Conservation (phyloP, 2,113 vertebrate genomes). For the Glareola pratincola region DNA sequence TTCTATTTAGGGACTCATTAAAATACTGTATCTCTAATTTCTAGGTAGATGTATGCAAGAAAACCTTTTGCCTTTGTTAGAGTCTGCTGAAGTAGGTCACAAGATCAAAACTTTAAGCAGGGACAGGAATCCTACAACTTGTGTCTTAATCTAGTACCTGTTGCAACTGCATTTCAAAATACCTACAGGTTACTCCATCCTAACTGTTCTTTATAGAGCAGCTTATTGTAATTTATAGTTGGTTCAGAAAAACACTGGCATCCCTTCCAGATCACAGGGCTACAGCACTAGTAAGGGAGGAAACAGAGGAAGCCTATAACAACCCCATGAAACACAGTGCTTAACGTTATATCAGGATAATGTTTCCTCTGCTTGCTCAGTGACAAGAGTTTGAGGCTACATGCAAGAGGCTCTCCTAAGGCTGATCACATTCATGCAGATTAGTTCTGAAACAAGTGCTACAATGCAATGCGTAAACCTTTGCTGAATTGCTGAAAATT, state of each 20-base stretch:
- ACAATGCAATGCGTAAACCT: background rate
- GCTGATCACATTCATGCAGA: background rate
- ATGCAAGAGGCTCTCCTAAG: background rate
- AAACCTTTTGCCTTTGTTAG: background rate
- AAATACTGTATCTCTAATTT: background rate
- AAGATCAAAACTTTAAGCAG: background rate
- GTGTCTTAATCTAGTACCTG: background rate
- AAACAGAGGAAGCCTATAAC: background rate
- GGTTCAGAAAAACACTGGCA: background rate
- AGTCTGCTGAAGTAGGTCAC: background rate
- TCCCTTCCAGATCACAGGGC: background rate
- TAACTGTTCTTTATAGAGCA: background rate
- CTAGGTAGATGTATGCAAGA: background rate
- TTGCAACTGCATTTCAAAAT: background rate
- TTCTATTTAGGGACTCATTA: background rate
- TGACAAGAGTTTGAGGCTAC: background rate
- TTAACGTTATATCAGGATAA: background rate
- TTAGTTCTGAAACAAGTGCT: background rate
- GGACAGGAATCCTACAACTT: background rate
- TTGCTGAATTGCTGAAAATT: background rate
- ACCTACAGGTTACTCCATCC: background rate
- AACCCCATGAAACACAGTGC: background rate
- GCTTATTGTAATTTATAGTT: background rate
- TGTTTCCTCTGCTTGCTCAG: background rate
- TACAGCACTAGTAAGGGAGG: background rate